A percentile compares a stretch with the other conserved stretches of the same genome.
These are phyloP conservation scores for Hetaerina americana DNA, from an alignment of 1,140 invertebrate species.

Conservation along the genomic window DNA sequence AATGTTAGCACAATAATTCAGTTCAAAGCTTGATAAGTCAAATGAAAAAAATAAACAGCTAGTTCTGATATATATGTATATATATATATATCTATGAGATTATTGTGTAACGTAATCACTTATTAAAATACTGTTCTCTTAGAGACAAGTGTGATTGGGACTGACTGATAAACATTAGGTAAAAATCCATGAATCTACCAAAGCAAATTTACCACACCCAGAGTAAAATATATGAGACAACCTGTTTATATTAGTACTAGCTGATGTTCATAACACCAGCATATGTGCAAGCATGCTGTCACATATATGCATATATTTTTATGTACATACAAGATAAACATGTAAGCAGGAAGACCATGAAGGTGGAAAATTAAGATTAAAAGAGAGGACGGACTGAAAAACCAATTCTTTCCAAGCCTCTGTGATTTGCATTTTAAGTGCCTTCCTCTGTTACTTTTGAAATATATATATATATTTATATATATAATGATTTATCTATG, in stretches of 20 bases:
- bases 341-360: background rate
- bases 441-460: background rate
- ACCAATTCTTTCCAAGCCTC: background rate
- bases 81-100: too few species aligned
- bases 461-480: background rate
- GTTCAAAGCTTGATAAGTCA: background rate
- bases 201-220: background rate
- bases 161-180: background rate
- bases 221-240: background rate
- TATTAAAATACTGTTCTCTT: background rate
- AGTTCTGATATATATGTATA: background rate
- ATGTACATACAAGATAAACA: background rate
- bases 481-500: background rate
- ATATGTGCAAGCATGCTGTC: background rate
- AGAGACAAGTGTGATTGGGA: background rate
- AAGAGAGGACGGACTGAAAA: background rate
- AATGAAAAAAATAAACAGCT: background rate
- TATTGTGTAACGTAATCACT: background rate
- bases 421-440: background rate
- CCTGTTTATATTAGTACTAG: background rate
- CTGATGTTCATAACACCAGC: background rate
- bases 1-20: background rate
- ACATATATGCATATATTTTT: background rate
- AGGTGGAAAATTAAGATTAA: background rate
- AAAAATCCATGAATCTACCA: background rate